Evolutionary conservation across 1,140 invertebrate species (phyloP), one percentile per base, ranked within the genome.

Genomic region (Hyles vespertilio): DNA sequence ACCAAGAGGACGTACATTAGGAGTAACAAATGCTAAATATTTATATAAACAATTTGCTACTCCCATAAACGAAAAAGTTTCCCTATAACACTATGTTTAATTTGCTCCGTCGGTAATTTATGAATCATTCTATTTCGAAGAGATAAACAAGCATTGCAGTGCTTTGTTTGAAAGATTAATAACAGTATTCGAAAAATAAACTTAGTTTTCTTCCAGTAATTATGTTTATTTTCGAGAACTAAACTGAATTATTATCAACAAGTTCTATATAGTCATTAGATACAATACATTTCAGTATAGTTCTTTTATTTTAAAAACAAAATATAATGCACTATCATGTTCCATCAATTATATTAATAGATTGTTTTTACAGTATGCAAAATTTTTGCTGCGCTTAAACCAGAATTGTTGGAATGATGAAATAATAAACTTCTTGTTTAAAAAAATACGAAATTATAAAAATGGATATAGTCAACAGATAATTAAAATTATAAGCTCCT

Each of bases 61-160:
- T 67, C 61, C 64, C 72, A 67, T 74, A 69, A 71, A 48, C 58
- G 51, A 55, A 49, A 49, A 74, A 74, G 61, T 74, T 74, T 59
- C 60, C 67, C 69, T 67, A 74, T 74, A 74, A 69, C 69, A 67
- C 65, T 56, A 74, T 71, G 69, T 74, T 73, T 73, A 58, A 67
- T 74, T 74, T 68, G 66, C 66, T 72, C 12, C 5, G 45, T 43
- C 12, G 46, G 52, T 36, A 58, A 67, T 72, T 72, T 69, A 64
- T 72, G 58, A 50, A 65, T 63, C 51, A 59, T 65, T 70, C 58
- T 55, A 32, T 34, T 34, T 10, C 33, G 22, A 51, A 32, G 34
- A 51, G 34, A 34, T n/a, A 32, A 51, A 34, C n/a, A 10, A 33
- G n/a, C 5, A 33, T 51, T 51, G 10, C 22, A 44, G 40, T 48